A percentile compares a stretch with the other conserved stretches of the same genome.
Conservation (phyloP, 2,113 vertebrate genomes). For the Chionis minor region DNA sequence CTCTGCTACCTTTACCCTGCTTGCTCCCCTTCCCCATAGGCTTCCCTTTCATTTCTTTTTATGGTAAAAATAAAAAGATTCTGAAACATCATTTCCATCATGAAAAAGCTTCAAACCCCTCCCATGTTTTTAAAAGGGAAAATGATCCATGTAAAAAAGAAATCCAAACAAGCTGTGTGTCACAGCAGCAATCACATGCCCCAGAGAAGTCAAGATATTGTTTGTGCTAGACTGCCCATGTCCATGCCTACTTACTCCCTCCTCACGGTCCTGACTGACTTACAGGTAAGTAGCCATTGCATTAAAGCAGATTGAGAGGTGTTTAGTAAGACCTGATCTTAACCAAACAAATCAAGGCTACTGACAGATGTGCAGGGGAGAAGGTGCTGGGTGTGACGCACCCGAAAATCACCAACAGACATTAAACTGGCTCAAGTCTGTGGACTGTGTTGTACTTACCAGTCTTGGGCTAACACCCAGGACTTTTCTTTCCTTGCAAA, state of each 20-base stretch:
- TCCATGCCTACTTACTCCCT: neutral
- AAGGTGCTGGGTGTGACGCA: conserved; percentile 21
- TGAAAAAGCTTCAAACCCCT: neutral
- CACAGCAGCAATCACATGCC: neutral
- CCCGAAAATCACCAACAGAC: conserved; percentile 36
- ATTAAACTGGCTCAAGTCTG: neutral
- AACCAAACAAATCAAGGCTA: conserved; percentile 4
- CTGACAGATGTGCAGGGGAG: conserved; percentile 27
- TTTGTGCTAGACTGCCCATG: neutral
- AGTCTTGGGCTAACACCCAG: conserved; percentile 36
- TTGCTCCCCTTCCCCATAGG: neutral
- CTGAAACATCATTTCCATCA: neutral
- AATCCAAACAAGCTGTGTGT: neutral
- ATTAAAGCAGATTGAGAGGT: neutral
- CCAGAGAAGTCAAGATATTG: neutral
- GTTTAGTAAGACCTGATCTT: conserved; percentile 1
- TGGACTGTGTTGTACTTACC: conserved; percentile 31
- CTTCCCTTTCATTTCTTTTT: neutral
- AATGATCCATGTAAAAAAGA: neutral
- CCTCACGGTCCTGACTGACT: neutral
- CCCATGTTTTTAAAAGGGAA: neutral
- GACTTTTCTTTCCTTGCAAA: conserved; percentile 19
- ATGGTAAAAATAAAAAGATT: neutral
- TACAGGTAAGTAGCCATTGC: neutral
- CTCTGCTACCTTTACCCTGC: neutral